phyloP scores from a whole-genome alignment of 2,888 invertebrate species.

The Baronia brevicornis region DNA sequence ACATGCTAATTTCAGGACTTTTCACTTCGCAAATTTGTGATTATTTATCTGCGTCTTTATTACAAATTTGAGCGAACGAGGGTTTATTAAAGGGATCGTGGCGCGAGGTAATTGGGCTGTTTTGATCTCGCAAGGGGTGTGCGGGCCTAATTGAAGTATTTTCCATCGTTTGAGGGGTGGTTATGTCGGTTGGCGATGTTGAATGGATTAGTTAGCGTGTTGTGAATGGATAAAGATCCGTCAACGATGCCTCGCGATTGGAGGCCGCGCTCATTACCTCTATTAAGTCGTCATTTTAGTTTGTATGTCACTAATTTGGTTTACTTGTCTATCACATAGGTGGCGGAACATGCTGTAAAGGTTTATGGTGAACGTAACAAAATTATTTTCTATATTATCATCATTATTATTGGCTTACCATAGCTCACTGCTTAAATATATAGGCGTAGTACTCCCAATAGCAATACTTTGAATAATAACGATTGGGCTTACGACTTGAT shows the following conservation, averaged over 20 bases:
- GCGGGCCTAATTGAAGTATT: slow-evolving; percentile 60
- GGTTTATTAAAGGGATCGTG: slow-evolving; percentile 59
- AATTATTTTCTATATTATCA: no score
- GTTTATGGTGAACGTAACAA: slow-evolving; percentile 6
- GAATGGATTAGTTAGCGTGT: slow-evolving; percentile 66
- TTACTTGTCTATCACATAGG: no score
- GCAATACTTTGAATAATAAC: no score
- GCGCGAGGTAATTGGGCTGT: slow-evolving; percentile 64
- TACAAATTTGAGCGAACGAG: slow-evolving; percentile 57
- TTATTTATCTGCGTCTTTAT: slow-evolving; percentile 59
- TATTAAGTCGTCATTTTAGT: slow-evolving; percentile 19
- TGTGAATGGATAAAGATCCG: slow-evolving; percentile 53
- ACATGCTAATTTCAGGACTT: slow-evolving; percentile 64
- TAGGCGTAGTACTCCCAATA: no score
- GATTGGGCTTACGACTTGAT: no score
- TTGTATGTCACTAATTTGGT: slow-evolving; percentile 15
- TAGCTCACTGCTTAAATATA: no score
- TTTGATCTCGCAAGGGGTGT: slow-evolving; percentile 47
- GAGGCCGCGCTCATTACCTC: slow-evolving; percentile 22
- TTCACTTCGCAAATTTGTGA: slow-evolving; percentile 56
- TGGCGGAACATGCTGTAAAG: slow-evolving; percentile 1
- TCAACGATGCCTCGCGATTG: slow-evolving; percentile 34
- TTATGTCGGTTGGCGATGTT: slow-evolving; percentile 32
- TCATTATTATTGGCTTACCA: no score
- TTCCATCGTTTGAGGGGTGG: slow-evolving; percentile 59